phyloP scores from a whole-genome alignment of 2,113 vertebrate genomes.

The Clarias magur region DNA sequence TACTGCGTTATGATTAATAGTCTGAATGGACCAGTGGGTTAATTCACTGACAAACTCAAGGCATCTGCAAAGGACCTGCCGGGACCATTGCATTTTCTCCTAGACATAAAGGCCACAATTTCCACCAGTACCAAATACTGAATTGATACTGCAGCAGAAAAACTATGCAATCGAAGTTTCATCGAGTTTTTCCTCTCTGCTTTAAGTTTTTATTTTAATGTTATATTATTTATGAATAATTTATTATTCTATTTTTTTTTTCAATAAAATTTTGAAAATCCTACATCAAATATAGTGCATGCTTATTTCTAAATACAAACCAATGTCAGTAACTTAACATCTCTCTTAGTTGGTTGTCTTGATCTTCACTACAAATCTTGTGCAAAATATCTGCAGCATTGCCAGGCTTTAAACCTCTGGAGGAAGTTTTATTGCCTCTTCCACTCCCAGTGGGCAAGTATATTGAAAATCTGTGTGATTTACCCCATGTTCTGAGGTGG shows the following conservation, averaged over 20 bases:
- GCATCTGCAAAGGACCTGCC: constrained; percentile 30
- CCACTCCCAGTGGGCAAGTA: constrained; percentile 50
- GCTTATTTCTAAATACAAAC: constrained; percentile 52
- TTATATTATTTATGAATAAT: constrained; percentile 29
- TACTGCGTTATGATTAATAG: constrained; percentile 4
- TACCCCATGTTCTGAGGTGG: constrained; percentile 45
- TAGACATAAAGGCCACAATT: constrained; percentile 47
- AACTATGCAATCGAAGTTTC: not conserved
- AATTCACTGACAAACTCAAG: constrained; percentile 29
- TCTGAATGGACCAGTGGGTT: constrained; percentile 11
- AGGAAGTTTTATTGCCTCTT: constrained; percentile 60
- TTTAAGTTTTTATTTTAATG: constrained; percentile 20
- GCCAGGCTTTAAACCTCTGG: constrained; percentile 65
- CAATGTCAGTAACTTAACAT: constrained; percentile 26
- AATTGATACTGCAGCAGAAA: constrained; percentile 29
- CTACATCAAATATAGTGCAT: constrained; percentile 55
- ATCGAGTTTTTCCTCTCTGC: constrained; percentile 20
- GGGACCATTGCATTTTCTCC: constrained; percentile 42
- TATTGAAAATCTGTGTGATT: constrained; percentile 52
- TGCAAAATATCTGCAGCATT: constrained; percentile 79
- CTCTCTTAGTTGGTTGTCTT: constrained; percentile 54
- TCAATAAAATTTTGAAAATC: constrained; percentile 44
- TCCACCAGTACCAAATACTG: constrained; percentile 38
- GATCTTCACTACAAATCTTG: constrained; percentile 71
- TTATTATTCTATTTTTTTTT: constrained; percentile 40